Evolutionary conservation across 2,797 vertebrate species (phyloP).

Genomic region (Catharus ustulatus): DNA sequence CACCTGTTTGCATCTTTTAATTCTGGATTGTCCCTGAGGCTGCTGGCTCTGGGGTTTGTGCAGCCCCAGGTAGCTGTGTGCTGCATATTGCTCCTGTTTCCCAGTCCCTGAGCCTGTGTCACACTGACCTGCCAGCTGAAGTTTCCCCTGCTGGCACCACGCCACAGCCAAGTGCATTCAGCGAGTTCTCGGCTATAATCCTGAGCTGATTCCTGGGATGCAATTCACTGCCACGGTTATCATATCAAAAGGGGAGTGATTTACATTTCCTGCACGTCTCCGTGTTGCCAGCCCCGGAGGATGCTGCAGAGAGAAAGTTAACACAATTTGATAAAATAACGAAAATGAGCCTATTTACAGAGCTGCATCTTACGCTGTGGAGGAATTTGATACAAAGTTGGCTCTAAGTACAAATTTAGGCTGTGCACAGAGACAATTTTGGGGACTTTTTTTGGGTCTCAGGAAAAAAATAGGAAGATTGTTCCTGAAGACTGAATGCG

Average conservation of each 20-base stretch:
- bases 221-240: conserved; percentile 52
- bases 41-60: neutral
- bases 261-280: conserved; percentile 65
- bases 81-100: neutral
- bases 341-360: conserved; percentile 60
- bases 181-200: conserved; percentile 44
- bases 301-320: conserved; percentile 61
- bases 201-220: conserved; percentile 64
- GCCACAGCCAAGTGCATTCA: conserved; percentile 37
- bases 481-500: neutral
- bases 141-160: conserved; percentile 24
- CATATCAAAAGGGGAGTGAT: conserved; percentile 64
- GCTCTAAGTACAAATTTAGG: conserved; percentile 38
- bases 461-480: conserved; percentile 52
- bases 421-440: conserved; percentile 13
- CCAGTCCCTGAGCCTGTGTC: neutral
- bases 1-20: conserved; percentile 48
- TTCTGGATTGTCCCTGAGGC: conserved; percentile 6
- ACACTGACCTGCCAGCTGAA: conserved; percentile 29
- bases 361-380: neutral
- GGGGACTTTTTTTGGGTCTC: conserved; percentile 9
- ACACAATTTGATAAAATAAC: conserved; percentile 58
- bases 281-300: conserved; percentile 35
- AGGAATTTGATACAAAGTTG: conserved; percentile 51
- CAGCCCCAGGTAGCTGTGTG: neutral